Base-by-base conservation (phyloP, 2,888 invertebrate species). In the Ptychoptera albimana region DNA sequence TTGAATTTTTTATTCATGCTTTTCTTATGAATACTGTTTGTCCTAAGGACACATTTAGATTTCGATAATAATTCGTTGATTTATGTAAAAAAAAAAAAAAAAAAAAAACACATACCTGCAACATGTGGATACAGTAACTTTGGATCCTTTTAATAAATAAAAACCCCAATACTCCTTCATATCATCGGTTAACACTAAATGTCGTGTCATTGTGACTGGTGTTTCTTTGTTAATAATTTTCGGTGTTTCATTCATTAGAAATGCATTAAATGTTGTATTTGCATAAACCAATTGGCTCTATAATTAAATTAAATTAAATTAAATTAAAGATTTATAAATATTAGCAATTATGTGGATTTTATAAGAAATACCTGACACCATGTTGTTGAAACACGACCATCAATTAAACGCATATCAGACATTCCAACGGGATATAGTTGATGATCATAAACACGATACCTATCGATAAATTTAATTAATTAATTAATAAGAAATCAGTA, bases 141-240 rank as follows among this genome's bases (percentile, higher is more conserved):
- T 71, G 2, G 84, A 82, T 1, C 83, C 83, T 50, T 74, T 73
- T 14, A 83, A 67, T 37, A 85, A 64, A 56, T 84, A 84, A 61
- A 84, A 85, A 2, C 84, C 84, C 84, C 83, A 84, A 58, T 83
- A 84, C 57, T 83, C 83, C 60, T 83, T 84, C 71, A 80, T 79
- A 53, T 84, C 84, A 52, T 83, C 82, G 46, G 77, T 76, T n/a
- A 85, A 63, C 39, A 72, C 67, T 50, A 40, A 14, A 30, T 30
- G 75, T 75, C 77, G 83, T 81, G 76, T 75, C 77, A 83, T 81
- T 7, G 75, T 71, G n/a, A 82, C 70, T 0, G 72, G 72, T 31
- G 74, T 71, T 37, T 72, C 61, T 39, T 75, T 70, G 2, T 66
- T 62, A 2, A 73, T 68, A 37, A 81, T 60, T 50, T 68, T 60